Evolutionary conservation across 2,113 vertebrate genomes (phyloP).

Genomic region (Lagopus leucura): DNA sequence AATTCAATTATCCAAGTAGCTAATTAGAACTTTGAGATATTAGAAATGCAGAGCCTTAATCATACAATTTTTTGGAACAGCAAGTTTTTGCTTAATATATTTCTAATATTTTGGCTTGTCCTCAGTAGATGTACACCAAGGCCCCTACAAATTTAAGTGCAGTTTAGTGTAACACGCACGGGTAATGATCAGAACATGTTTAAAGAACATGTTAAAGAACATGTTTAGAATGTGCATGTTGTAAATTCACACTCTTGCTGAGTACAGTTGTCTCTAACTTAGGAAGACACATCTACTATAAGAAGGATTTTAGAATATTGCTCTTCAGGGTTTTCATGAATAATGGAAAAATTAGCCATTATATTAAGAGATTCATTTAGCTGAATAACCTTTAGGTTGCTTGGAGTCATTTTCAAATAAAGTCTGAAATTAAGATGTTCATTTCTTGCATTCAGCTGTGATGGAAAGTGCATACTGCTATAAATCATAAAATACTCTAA

Average conservation of each 20-base stretch:
- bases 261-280: background rate
- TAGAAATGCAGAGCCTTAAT: background rate
- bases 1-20: slow-evolving; percentile 46
- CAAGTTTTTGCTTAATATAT: background rate
- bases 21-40: slow-evolving; percentile 47
- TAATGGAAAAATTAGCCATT: background rate
- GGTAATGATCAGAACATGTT: background rate
- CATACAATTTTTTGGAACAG: background rate
- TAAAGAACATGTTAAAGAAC: background rate
- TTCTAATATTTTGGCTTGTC: background rate
- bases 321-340: slow-evolving; percentile 5
- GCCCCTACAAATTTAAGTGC: background rate
- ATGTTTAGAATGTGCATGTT: background rate
- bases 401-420: background rate
- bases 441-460: background rate
- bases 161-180: fast-evolving
- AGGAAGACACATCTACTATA: background rate
- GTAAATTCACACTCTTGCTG: background rate
- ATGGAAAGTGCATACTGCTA: background rate
- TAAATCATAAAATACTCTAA: background rate
- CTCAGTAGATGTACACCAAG: background rate
- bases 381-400: background rate
- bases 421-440: slow-evolving; percentile 2
- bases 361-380: slow-evolving; percentile 1
- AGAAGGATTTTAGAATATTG: background rate